These are phyloP conservation scores for Rallus crepitans DNA, from an alignment of 2,797 vertebrate species.

Conservation along the genomic window DNA sequence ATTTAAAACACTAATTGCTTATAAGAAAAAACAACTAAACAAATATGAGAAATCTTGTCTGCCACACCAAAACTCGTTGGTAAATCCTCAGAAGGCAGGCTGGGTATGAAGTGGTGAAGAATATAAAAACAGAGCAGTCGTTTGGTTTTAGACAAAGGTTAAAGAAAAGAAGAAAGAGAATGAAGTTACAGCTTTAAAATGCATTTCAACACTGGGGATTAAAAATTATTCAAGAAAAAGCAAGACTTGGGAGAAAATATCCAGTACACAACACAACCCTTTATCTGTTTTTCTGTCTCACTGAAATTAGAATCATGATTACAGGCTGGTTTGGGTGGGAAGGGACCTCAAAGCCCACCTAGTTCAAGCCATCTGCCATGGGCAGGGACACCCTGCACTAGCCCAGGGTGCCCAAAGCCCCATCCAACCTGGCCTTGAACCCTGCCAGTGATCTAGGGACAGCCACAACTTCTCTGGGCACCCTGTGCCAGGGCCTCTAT, in stretches of 20 bases:
- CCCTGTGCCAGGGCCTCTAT: too few relatives aligned
- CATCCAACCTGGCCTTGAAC: too few relatives aligned
- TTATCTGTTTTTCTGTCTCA: not conserved
- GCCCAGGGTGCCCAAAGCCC: too few relatives aligned
- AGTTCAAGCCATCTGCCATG: too few relatives aligned
- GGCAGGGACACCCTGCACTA: too few relatives aligned
- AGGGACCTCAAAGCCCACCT: too few relatives aligned
- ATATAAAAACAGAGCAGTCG: not conserved
- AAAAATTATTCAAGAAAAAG: not conserved
- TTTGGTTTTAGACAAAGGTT: not conserved
- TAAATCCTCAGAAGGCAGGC: not conserved
- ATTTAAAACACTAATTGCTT: not conserved
- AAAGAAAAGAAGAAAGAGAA: not conserved
- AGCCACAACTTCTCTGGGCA: too few relatives aligned
- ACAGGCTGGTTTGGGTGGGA: too few relatives aligned
- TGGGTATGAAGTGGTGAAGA: fast-evolving
- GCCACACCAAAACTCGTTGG: not conserved
- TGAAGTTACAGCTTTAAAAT: not conserved
- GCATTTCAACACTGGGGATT: not conserved
- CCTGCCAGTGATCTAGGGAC: too few relatives aligned
- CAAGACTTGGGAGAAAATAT: not conserved
- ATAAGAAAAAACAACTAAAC: not conserved
- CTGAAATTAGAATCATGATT: not conserved
- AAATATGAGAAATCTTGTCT: not conserved
- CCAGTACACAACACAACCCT: not conserved